phyloP scores from a whole-genome alignment of 1,140 invertebrate genomes.

The Mesaphorura yosii region DNA sequence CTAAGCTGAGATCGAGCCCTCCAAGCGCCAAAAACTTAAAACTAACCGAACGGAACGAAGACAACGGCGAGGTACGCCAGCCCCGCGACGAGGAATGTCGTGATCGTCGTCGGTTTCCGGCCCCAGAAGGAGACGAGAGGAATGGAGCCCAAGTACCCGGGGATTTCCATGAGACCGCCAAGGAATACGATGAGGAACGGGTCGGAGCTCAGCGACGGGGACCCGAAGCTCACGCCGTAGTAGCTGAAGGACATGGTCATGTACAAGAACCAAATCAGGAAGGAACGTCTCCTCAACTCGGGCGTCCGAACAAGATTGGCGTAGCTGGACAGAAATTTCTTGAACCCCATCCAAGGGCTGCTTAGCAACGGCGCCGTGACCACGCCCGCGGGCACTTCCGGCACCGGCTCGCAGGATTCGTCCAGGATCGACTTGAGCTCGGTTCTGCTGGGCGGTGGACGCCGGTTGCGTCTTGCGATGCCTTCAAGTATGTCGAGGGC shows the following conservation, averaged over 20 bases:
- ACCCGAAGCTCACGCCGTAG: slow-evolving; percentile 19
- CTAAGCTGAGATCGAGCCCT: too few species aligned
- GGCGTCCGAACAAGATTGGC: slow-evolving; percentile 10
- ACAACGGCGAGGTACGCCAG: slow-evolving; percentile 4
- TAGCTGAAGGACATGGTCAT: slow-evolving; percentile 16
- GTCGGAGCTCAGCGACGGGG: slow-evolving; percentile 10
- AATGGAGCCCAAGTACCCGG: slow-evolving; percentile 10
- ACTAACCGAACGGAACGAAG: slow-evolving; percentile 1
- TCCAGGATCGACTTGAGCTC: not conserved
- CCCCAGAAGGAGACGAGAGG: slow-evolving; percentile 7
- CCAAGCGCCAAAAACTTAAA: not conserved
- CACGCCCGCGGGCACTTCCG: too few species aligned
- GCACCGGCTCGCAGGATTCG: not conserved
- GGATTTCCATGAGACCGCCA: slow-evolving; percentile 24
- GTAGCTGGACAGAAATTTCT: too few species aligned
- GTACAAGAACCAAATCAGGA: slow-evolving; percentile 16
- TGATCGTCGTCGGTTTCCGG: slow-evolving; percentile 4
- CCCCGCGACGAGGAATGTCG: slow-evolving; percentile 12
- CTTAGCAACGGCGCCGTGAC: too few species aligned
- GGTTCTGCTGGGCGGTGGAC: slow-evolving; percentile 30
- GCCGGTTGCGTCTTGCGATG: slow-evolving; percentile 45
- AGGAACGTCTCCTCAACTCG: slow-evolving; percentile 9
- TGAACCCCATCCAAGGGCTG: too few species aligned
- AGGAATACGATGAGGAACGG: slow-evolving; percentile 20
- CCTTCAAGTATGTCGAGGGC: slow-evolving; percentile 53